Evolutionary conservation across 2,797 vertebrate genomes (phyloP).

Genomic region (Philypnodon macrostomus): DNA sequence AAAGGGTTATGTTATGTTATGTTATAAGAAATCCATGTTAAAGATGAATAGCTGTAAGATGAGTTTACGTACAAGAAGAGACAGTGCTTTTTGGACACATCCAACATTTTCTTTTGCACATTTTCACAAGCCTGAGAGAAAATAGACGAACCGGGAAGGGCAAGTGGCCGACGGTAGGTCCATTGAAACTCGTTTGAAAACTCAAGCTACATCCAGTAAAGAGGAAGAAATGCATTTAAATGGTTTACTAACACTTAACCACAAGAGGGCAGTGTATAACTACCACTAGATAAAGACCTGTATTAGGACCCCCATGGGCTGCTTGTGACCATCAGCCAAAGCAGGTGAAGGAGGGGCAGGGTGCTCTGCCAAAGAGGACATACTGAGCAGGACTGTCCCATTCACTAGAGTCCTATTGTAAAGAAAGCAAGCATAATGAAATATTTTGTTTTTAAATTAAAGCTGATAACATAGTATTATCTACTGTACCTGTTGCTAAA

Average conservation of each 20-base stretch:
- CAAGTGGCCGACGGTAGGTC: slow-evolving; percentile 62
- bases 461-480: neutral
- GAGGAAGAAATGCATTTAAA: neutral
- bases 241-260: neutral
- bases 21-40: slow-evolving; percentile 1
- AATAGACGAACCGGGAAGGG: slow-evolving; percentile 25
- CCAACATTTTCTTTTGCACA: slow-evolving; percentile 61
- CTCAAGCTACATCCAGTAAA: slow-evolving; percentile 63
- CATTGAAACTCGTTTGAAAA: slow-evolving; percentile 57
- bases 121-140: slow-evolving; percentile 60
- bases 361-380: slow-evolving; percentile 53
- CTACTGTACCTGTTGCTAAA: slow-evolving; percentile 57
- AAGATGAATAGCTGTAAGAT: too few species aligned
- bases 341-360: slow-evolving; percentile 57
- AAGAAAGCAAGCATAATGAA: neutral
- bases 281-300: slow-evolving; percentile 53
- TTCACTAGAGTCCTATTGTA: slow-evolving; percentile 63
- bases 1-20: too few species aligned
- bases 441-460: neutral
- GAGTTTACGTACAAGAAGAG: slow-evolving; percentile 68
- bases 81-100: slow-evolving; percentile 68
- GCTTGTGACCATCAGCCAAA: slow-evolving; percentile 65
- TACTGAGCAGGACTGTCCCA: slow-evolving; percentile 69
- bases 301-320: slow-evolving; percentile 62
- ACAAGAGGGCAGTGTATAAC: neutral